A percentile compares a stretch with the other conserved stretches of the same genome.
These are phyloP conservation scores for Bergia sp. DNA, from an alignment of 92 coral and sea anemone genomes.

Conservation along the genomic window DNA sequence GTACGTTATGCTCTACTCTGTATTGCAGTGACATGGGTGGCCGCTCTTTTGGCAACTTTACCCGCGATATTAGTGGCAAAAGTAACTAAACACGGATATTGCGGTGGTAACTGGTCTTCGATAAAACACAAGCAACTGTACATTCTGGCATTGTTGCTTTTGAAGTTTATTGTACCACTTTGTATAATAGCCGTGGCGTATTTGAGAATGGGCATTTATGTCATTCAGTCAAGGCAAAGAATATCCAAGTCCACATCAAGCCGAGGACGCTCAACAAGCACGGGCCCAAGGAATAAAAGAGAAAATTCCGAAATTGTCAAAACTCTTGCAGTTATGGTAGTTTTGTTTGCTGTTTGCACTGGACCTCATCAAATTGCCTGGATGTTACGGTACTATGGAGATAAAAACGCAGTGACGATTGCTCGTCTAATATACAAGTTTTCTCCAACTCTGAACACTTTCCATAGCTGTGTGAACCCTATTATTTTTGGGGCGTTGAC, in stretches of 20 bases:
- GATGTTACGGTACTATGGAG: conserved; percentile 46
- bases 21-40: conserved; percentile 59
- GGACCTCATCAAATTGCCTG: conserved; percentile 59
- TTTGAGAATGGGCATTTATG: conserved; percentile 55
- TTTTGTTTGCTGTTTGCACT: conserved; percentile 60
- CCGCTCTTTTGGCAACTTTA: conserved; percentile 43
- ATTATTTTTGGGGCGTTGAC: conserved; percentile 59
- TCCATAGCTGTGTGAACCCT: conserved; percentile 70
- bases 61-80: conserved; percentile 37
- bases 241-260: neutral
- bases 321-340: conserved; percentile 55
- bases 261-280: conserved; percentile 17
- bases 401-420: neutral
- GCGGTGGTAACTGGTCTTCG: conserved; percentile 59
- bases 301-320: conserved; percentile 57
- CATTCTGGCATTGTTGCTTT: conserved; percentile 54
- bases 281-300: conserved; percentile 42
- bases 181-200: conserved; percentile 53
- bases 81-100: conserved; percentile 17
- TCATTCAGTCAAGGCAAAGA: conserved; percentile 34
- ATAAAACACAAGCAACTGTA: conserved; percentile 55
- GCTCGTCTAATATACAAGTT: conserved; percentile 30
- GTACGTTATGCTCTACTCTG: conserved; percentile 47
- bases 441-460: conserved; percentile 49
- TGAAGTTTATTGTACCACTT: conserved; percentile 61